A percentile compares a stretch with the other conserved stretches of the same genome.
Conservation (phyloP, 2,797 vertebrate species). For the Coranthus polyacanthus region DNA sequence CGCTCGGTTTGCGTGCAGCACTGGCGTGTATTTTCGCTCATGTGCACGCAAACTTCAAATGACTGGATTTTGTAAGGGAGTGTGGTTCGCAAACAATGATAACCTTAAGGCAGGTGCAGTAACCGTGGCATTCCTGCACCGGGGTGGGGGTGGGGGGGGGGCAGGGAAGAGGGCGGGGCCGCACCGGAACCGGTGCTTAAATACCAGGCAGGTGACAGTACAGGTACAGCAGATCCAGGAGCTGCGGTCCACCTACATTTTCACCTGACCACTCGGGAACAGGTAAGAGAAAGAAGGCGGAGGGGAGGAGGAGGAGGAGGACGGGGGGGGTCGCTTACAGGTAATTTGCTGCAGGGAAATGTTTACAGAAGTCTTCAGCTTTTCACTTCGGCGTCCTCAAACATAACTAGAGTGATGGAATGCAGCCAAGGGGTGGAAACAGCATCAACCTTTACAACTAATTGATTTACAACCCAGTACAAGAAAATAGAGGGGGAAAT, state of each 20-base stretch:
- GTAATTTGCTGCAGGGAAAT: no score
- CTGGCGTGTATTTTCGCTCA: not conserved
- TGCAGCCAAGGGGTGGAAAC: no score
- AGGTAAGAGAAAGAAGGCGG: constrained; percentile 75
- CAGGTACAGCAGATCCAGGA: constrained; percentile 57
- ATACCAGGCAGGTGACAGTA: constrained; percentile 65
- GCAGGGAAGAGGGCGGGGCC: constrained; percentile 53
- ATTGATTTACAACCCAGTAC: no score
- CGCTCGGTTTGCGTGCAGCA: no score
- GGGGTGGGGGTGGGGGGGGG: not conserved
- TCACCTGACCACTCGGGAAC: constrained; percentile 48
- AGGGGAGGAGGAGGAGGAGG: no score
- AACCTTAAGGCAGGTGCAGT: not conserved
- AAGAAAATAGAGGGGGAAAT: no score
- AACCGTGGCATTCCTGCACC: constrained; percentile 50
- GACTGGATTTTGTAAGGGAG: not conserved
- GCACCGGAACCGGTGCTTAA: constrained; percentile 76
- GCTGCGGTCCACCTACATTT: constrained; percentile 21
- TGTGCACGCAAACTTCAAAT: not conserved
- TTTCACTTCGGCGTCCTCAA: no score
- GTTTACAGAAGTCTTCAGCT: no score
- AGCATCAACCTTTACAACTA: no score
- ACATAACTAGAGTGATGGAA: no score
- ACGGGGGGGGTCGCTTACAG: no score
- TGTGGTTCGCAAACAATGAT: constrained; percentile 27